Evolutionary conservation across 2,113 vertebrate genomes (phyloP), one percentile per base, ranked within the genome.

Genomic region (Tragulus kanchil): DNA sequence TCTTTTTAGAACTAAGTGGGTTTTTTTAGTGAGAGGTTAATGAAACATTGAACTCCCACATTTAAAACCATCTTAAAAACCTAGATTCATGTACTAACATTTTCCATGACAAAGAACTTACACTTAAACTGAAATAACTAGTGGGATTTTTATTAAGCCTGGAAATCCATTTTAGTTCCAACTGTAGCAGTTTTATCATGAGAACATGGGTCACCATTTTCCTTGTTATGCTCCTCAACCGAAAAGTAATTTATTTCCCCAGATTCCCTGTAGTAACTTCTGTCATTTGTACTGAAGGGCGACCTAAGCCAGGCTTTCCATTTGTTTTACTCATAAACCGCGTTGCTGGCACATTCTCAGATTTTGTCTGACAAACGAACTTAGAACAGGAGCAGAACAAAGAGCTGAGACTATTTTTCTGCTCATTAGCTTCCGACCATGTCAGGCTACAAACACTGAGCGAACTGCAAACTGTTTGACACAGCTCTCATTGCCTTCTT

Each of bases 321-420:
- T 16, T 77, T 97, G 89, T 96, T 17, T 73, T 62, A 6, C 61
- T 67, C 64, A 9, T 82, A 95, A 94, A 23, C 8, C 89, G 26
- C 59, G 56, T 67, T 31, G 75, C 31, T 86, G 56, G n/a, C 67
- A 14, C 58, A 26, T 14, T 95, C 59, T 96, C 15, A 42, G 54
- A 94, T 94, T 89, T 67, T 42, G 58, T 95, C 90, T 95, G 28
- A 58, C 87, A 94, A 97, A 88, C 2, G 54, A 95, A 28, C 2
- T 73, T 12, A 5, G 8, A 71, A 87, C 1, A 86, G n/a, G 52
- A 97, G 23, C 14, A 87, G 89, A 96, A 86, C 11, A 71, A 89
- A 97, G 75, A 45, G 7, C 21, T 89, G 56, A 65, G 87, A 61
- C 28, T 79, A 26, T n/a, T 96, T 97, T 54, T 84, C 97, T 94